Evolutionary conservation across 2,888 invertebrate genomes (phyloP).

Genomic region (Fabriciana adippe): DNA sequence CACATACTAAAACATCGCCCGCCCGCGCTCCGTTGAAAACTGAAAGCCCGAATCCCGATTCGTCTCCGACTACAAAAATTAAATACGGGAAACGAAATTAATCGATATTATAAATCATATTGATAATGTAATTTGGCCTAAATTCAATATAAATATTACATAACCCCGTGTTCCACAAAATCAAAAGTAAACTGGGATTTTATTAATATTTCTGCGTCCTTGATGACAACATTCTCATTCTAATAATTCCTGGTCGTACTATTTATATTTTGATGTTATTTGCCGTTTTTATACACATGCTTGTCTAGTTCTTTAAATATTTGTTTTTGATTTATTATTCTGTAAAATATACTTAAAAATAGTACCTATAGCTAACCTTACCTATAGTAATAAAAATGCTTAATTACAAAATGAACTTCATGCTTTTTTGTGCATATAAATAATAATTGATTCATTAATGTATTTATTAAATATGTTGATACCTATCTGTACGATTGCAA

Average conservation of each 20-base stretch:
- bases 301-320: no score
- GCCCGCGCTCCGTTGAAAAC: slow-evolving; percentile 58
- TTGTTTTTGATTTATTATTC: no score
- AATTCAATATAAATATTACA: slow-evolving; percentile 11
- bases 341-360: background rate
- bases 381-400: no score
- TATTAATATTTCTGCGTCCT: slow-evolving; percentile 3
- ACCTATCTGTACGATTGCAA: no score
- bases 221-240: slow-evolving; percentile 2
- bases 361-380: background rate
- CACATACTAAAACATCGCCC: slow-evolving; percentile 54
- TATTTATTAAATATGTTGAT: no score
- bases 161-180: background rate
- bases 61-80: slow-evolving; percentile 35
- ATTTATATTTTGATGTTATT: background rate
- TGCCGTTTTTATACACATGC: no score
- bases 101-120: slow-evolving; percentile 17
- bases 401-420: no score
- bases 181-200: slow-evolving; percentile 10
- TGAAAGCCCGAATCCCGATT: slow-evolving; percentile 53
- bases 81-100: slow-evolving; percentile 31
- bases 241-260: background rate
- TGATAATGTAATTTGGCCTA: slow-evolving; percentile 9
- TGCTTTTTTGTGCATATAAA: no score
- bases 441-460: no score